These are phyloP conservation scores for Apodemia duryi DNA, from an alignment of 2,888 invertebrate species.

Conservation along the genomic window DNA sequence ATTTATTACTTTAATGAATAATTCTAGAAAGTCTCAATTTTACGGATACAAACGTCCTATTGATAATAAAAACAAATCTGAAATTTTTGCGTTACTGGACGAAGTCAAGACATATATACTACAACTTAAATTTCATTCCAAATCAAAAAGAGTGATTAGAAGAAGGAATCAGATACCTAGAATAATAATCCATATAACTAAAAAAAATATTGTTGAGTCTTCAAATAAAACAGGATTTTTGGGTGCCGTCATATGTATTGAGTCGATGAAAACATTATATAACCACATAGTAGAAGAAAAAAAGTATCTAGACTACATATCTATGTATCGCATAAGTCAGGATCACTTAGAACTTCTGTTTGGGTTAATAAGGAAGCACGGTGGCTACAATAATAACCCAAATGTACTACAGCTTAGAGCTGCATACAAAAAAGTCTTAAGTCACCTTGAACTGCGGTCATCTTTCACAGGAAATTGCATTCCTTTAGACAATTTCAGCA, in stretches of 20 bases:
- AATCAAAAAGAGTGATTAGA: neutral
- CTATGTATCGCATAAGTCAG: neutral
- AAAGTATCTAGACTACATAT: neutral
- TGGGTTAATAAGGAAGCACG: neutral
- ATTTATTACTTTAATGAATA: neutral
- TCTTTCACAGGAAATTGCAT: slow-evolving; percentile 8
- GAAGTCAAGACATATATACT: neutral
- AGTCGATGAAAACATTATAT: neutral
- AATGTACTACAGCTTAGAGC: neutral
- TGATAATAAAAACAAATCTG: neutral
- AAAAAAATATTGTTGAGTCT: neutral
- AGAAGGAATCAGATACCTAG: neutral
- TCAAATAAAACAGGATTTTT: neutral
- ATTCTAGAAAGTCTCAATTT: slow-evolving; percentile 12
- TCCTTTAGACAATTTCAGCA: neutral
- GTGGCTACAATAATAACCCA: neutral
- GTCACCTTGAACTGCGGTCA: slow-evolving; percentile 1
- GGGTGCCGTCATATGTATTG: neutral
- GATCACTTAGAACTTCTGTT: neutral
- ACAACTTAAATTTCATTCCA: neutral
- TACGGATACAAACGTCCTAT: slow-evolving; percentile 11
- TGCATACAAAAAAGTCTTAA: slow-evolving; percentile 1
- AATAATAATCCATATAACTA: neutral
- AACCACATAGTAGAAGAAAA: neutral
- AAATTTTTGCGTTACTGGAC: neutral